Conservation (phyloP, 2,113 vertebrate species). For the Trematocara nigrifrons region DNA sequence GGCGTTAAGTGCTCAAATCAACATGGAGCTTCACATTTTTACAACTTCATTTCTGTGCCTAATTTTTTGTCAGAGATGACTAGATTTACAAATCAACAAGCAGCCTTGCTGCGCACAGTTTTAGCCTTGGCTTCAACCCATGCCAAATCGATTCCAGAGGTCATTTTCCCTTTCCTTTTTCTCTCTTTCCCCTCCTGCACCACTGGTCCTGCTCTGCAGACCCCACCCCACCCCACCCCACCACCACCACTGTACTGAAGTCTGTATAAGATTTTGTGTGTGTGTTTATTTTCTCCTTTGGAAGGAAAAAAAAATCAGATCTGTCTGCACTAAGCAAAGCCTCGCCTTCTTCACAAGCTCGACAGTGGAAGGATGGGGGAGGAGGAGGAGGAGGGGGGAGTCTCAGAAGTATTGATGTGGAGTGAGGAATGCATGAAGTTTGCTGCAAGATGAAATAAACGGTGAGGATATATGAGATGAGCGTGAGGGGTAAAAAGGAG, state of each 20-base stretch:
- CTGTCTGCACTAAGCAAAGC: slow-evolving; percentile 62
- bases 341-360: slow-evolving; percentile 22
- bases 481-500: not conserved
- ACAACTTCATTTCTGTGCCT: not conserved
- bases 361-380: not conserved
- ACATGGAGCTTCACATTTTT: slow-evolving; percentile 14
- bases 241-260: not conserved
- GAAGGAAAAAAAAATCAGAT: slow-evolving; percentile 19
- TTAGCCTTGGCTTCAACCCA: slow-evolving; percentile 39
- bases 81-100: slow-evolving; percentile 35
- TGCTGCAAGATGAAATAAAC: not conserved
- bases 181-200: slow-evolving; percentile 24
- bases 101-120: not conserved
- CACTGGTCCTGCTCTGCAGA: slow-evolving; percentile 31
- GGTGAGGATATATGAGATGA: not conserved
- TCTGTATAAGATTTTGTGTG: slow-evolving; percentile 24
- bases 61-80: slow-evolving; percentile 13
- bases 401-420: slow-evolving; percentile 23
- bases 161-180: slow-evolving; percentile 47
- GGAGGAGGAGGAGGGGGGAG: not conserved
- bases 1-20: not conserved
- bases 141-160: slow-evolving; percentile 66
- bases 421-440: not conserved
- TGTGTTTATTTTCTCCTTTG: slow-evolving; percentile 52
- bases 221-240: not conserved